phyloP scores from a whole-genome alignment of 1,140 invertebrate genomes.

The Sarcophaga peregrina region DNA sequence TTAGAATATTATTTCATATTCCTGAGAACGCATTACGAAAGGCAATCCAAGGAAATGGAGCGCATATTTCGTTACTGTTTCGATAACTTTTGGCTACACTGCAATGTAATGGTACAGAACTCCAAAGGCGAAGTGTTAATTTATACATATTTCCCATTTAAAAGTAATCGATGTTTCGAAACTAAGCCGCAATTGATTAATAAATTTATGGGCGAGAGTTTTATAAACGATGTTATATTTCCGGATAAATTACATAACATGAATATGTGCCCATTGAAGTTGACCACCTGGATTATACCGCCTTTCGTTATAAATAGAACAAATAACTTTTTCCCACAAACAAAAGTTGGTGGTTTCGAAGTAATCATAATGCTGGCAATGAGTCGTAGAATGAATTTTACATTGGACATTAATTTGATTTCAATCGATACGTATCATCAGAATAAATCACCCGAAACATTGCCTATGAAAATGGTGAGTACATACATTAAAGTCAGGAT shows the following conservation, averaged over 20 bases:
- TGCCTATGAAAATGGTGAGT: neutral
- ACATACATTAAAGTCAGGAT: neutral
- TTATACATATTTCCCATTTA: conserved; percentile 56
- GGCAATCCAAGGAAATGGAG: conserved; percentile 50
- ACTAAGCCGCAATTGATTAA: conserved; percentile 47
- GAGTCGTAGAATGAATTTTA: conserved; percentile 27
- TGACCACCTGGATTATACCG: conserved; percentile 43
- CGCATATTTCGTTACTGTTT: conserved; percentile 55
- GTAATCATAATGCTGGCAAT: neutral
- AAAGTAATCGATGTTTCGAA: conserved; percentile 37
- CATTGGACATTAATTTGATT: neutral
- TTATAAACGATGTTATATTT: conserved; percentile 50
- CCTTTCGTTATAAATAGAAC: conserved; percentile 46
- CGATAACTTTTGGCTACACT: conserved; percentile 53
- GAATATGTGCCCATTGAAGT: conserved; percentile 48
- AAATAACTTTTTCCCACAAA: neutral
- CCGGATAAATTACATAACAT: conserved; percentile 53
- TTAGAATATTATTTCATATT: conserved; percentile 57
- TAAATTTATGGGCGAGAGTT: conserved; percentile 46
- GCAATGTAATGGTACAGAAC: conserved; percentile 55
- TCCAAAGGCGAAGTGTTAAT: conserved; percentile 49
- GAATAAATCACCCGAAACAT: neutral
- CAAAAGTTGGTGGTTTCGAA: neutral
- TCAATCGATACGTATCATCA: neutral
- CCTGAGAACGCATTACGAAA: conserved; percentile 50